phyloP scores from a whole-genome alignment of 1,140 invertebrate genomes.

The Drusus annulatus region DNA sequence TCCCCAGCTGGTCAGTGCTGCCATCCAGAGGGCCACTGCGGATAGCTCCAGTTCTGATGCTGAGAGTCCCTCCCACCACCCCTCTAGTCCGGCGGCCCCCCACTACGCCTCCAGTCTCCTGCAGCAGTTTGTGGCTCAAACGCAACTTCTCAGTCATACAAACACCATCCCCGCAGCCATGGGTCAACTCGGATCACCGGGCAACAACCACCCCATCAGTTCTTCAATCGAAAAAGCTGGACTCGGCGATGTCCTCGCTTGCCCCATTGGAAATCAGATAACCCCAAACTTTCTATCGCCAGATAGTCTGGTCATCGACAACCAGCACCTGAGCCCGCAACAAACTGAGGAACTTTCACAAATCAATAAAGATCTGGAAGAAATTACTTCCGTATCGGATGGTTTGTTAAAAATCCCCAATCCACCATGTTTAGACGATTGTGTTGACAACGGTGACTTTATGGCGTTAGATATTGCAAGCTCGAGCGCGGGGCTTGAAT shows the following conservation, averaged over 20 bases:
- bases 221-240: constrained; percentile 56
- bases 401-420: constrained; percentile 66
- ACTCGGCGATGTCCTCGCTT: constrained; percentile 66
- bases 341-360: constrained; percentile 68
- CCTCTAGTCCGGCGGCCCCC: constrained; percentile 66
- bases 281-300: constrained; percentile 63
- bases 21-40: constrained; percentile 77
- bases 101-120: constrained; percentile 75
- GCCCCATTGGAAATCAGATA: constrained; percentile 65
- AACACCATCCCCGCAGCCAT: constrained; percentile 57
- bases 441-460: constrained; percentile 70
- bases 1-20: constrained; percentile 78
- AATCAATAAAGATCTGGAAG: constrained; percentile 70
- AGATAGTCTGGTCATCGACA: constrained; percentile 47
- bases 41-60: constrained; percentile 77
- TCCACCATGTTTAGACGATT: constrained; percentile 67
- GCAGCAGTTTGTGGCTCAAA: constrained; percentile 77
- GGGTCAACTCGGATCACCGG: constrained; percentile 47
- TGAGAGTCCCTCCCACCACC: constrained; percentile 69
- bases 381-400: constrained; percentile 66
- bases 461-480: constrained; percentile 40
- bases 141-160: constrained; percentile 73
- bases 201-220: constrained; percentile 33
- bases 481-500: constrained; percentile 36
- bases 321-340: constrained; percentile 68